A percentile compares a stretch with the other conserved stretches of the same genome.
These are phyloP conservation scores for Meleagris gallopavo DNA, from an alignment of 2,113 vertebrate species.

Conservation along the genomic window DNA sequence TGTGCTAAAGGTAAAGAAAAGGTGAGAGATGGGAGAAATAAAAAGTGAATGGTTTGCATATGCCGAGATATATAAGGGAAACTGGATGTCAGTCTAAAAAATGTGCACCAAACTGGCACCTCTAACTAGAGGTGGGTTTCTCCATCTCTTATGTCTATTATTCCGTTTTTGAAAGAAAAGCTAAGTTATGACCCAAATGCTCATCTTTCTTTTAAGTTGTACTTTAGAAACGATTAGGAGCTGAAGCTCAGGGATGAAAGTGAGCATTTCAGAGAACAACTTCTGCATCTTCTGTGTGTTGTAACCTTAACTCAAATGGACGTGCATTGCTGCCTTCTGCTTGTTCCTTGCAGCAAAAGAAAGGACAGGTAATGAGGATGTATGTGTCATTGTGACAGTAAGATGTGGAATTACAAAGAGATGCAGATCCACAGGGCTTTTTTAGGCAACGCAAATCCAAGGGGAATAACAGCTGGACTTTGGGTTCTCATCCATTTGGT, in stretches of 20 bases:
- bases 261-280: neutral
- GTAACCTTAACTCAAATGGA: neutral
- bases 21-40: neutral
- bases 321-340: neutral
- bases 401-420: neutral
- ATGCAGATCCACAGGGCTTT: neutral
- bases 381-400: neutral
- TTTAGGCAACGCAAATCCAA: neutral
- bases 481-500: neutral
- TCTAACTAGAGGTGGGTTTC: neutral
- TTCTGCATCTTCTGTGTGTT: neutral
- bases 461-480: neutral
- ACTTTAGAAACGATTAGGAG: neutral
- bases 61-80: neutral
- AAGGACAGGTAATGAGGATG: neutral
- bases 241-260: neutral
- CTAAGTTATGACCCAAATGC: accelerated
- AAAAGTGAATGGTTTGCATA: neutral
- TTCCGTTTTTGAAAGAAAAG: neutral
- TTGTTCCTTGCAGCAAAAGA: neutral
- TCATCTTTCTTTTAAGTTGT: neutral
- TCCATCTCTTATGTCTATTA: neutral
- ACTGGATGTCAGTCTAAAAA: neutral
- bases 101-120: neutral
- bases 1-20: neutral